Conservation (phyloP, 2,113 vertebrate genomes). For the Acanthochromis polyacanthus region DNA sequence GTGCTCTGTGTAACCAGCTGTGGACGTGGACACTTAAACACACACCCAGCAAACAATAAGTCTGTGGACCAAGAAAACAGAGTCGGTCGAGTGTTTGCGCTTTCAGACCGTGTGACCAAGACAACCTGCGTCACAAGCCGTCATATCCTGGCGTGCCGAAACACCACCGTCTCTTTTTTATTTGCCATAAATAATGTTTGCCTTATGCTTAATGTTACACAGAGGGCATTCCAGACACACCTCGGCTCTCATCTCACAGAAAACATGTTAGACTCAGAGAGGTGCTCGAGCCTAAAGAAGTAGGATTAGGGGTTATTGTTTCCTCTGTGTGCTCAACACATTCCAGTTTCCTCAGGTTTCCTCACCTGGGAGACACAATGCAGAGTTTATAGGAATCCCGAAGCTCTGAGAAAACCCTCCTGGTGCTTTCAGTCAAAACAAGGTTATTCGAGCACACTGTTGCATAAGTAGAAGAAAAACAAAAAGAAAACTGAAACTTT, state of each 20-base stretch:
- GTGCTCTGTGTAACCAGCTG: constrained; percentile 67
- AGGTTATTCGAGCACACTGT: neutral
- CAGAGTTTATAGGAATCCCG: neutral
- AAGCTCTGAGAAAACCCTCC: constrained; percentile 2
- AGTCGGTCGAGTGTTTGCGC: constrained; percentile 44
- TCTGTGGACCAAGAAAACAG: constrained; percentile 60
- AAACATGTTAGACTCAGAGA: constrained; percentile 33
- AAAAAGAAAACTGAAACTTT: too few species aligned
- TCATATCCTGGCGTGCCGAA: constrained; percentile 64
- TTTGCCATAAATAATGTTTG: constrained; percentile 79
- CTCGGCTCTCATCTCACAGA: constrained; percentile 21
- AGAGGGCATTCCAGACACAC: constrained; percentile 66
- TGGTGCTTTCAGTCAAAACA: neutral
- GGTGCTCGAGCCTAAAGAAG: constrained; percentile 4
- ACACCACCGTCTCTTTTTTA: constrained; percentile 44
- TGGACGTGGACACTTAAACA: constrained; percentile 50
- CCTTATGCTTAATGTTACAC: constrained; percentile 79
- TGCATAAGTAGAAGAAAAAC: too few species aligned
- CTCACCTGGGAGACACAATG: constrained; percentile 27
- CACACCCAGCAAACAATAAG: constrained; percentile 62
- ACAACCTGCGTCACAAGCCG: constrained; percentile 68
- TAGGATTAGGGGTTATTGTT: constrained; percentile 29
- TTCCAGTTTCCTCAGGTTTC: constrained; percentile 30
- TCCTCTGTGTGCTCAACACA: constrained; percentile 36
- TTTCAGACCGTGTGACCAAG: constrained; percentile 56